Conservation (phyloP, 2,888 invertebrate species). For the Lycocerus yunnanus region DNA sequence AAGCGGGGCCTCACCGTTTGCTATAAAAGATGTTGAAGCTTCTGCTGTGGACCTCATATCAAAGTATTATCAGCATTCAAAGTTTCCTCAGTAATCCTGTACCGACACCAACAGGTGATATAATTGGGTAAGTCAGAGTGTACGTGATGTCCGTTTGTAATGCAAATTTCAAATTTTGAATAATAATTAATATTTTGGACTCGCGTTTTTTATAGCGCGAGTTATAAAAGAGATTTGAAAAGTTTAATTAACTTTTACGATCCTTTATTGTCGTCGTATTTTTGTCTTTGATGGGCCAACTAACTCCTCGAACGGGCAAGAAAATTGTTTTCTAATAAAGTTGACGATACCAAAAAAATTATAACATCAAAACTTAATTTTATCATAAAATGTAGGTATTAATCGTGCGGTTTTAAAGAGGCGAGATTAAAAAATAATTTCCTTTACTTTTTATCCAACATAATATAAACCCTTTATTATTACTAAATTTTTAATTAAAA, state of each 20-base stretch:
- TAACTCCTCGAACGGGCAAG: not conserved
- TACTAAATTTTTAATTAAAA: not conserved
- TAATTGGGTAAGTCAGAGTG: conserved; percentile 53
- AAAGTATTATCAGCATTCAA: conserved; percentile 42
- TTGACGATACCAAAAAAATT: not conserved
- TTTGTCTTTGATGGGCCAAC: not conserved
- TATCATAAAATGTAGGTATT: not conserved
- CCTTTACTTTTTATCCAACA: not conserved
- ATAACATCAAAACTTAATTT: not conserved
- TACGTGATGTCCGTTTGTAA: not conserved
- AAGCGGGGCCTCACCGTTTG: conserved; percentile 42
- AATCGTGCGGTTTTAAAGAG: not conserved
- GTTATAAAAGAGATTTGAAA: not conserved
- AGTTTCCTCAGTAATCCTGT: conserved; percentile 39
- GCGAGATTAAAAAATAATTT: not conserved
- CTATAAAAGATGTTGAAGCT: conserved; percentile 58
- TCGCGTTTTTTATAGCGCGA: not conserved
- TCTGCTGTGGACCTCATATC: conserved; percentile 54
- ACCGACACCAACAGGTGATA: conserved; percentile 44
- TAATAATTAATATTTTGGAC: not conserved
- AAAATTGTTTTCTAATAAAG: not conserved
- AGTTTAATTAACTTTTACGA: conserved; percentile 1
- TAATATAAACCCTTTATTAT: not conserved
- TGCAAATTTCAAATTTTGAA: not conserved
- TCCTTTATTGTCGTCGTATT: not conserved